phyloP scores from a whole-genome alignment of 2,888 invertebrate genomes.

The Zygothrica quintamaculata region DNA sequence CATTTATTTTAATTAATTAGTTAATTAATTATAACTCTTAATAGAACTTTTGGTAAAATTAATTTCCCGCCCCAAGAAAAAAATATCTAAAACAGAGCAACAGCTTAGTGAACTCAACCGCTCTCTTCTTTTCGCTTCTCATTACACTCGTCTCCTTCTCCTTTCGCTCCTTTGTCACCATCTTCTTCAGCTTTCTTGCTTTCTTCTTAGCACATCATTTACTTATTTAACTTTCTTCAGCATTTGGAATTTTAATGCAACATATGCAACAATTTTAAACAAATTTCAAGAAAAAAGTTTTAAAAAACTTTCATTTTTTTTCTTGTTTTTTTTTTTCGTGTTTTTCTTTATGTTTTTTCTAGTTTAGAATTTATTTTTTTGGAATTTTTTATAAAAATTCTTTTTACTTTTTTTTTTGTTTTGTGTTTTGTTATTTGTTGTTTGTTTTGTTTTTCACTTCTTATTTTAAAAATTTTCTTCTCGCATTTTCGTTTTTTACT shows the following conservation, averaged over 20 bases:
- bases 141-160: constrained; percentile 20
- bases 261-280: constrained; percentile 44
- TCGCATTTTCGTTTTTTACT: constrained; percentile 18
- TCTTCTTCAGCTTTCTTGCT: constrained; percentile 1
- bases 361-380: constrained; percentile 41
- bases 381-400: constrained; percentile 75
- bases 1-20: constrained; percentile 15
- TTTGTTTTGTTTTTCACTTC: constrained; percentile 18
- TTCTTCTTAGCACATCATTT: too few relatives aligned
- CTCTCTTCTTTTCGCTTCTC: constrained; percentile 3
- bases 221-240: constrained; percentile 46
- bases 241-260: constrained; percentile 66
- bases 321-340: too few relatives aligned
- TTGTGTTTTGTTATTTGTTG: too few relatives aligned
- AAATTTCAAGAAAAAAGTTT: constrained; percentile 52
- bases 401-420: constrained; percentile 50
- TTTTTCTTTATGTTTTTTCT: constrained; percentile 44
- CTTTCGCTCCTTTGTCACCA: background rate
- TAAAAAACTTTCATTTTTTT: too few relatives aligned
- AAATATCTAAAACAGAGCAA: constrained; percentile 43
- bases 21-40: constrained; percentile 35
- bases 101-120: constrained; percentile 59
- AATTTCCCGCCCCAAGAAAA: constrained; percentile 30
- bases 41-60: constrained; percentile 39
- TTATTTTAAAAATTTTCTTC: background rate